Evolutionary conservation across 2,888 invertebrate species (phyloP).

Genomic region (Ophion slaviceki): DNA sequence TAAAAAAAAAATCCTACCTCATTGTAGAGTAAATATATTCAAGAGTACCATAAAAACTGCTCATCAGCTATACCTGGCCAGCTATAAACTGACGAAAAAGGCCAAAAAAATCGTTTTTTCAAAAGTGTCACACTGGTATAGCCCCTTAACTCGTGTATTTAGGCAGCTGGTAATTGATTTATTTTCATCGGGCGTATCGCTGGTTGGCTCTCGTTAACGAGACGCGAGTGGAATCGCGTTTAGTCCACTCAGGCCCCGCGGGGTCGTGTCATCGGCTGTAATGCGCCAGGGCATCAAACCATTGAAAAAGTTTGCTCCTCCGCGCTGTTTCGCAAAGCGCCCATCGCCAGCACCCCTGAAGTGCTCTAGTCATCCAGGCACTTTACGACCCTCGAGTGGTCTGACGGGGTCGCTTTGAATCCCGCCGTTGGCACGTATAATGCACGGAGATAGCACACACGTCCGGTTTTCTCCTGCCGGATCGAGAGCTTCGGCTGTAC

Average conservation of each 20-base stretch:
- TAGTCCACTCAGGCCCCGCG: slow-evolving; percentile 1
- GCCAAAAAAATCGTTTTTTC: no score
- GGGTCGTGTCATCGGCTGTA: slow-evolving; percentile 45
- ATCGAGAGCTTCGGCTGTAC: not conserved
- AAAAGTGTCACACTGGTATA: no score
- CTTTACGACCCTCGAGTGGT: slow-evolving; percentile 67
- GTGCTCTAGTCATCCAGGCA: slow-evolving; percentile 58
- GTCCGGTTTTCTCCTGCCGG: slow-evolving; percentile 17
- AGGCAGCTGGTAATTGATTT: not conserved
- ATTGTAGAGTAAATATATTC: no score
- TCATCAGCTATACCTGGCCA: no score
- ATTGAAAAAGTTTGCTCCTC: slow-evolving; percentile 57
- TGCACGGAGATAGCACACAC: slow-evolving; percentile 24
- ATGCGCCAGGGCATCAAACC: slow-evolving; percentile 38
- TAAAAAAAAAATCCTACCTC: no score
- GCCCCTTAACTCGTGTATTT: not conserved
- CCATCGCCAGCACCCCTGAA: slow-evolving; percentile 41
- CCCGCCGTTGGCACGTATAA: slow-evolving; percentile 44
- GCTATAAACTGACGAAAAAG: no score
- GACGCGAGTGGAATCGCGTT: slow-evolving; percentile 1
- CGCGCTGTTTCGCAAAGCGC: slow-evolving; percentile 37
- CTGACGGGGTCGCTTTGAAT: slow-evolving; percentile 64
- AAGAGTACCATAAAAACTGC: no score
- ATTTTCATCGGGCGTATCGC: not conserved
- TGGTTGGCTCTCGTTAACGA: slow-evolving; percentile 9